Conservation (phyloP, 2,888 invertebrate genomes). For the Odontocerum albicorne region DNA sequence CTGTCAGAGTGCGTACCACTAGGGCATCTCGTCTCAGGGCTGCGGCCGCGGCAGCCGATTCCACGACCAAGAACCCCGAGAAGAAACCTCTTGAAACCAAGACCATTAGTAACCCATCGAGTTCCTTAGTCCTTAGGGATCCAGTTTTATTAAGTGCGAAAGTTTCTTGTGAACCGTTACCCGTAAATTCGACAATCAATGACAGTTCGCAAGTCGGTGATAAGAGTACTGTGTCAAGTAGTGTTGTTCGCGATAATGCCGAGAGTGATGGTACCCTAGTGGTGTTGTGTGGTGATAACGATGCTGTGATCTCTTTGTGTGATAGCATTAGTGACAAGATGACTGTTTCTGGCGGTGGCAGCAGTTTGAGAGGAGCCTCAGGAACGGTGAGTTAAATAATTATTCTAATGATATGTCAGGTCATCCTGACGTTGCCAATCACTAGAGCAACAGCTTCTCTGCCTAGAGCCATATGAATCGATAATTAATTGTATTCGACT, state of each 20-base stretch:
- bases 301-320: slow-evolving; percentile 12
- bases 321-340: slow-evolving; percentile 17
- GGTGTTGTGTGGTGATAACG: not conserved
- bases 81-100: slow-evolving; percentile 1
- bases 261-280: not conserved
- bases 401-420: not conserved
- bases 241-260: not conserved
- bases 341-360: slow-evolving; percentile 3
- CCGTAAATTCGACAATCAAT: slow-evolving; percentile 1
- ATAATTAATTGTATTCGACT: too few species aligned
- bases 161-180: not conserved
- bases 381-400: slow-evolving; percentile 6
- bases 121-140: too few species aligned
- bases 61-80: not conserved
- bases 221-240: not conserved
- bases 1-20: slow-evolving; percentile 63
- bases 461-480: too few species aligned
- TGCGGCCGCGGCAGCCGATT: slow-evolving; percentile 42
- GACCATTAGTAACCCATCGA: not conserved
- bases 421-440: not conserved
- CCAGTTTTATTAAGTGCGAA: too few species aligned
- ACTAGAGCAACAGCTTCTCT: not conserved
- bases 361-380: slow-evolving; percentile 5
- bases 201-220: not conserved
- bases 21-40: slow-evolving; percentile 72